These are phyloP conservation scores for Cynodonichthys magdalenae DNA, from an alignment of 2,797 vertebrate genomes.

Conservation along the genomic window DNA sequence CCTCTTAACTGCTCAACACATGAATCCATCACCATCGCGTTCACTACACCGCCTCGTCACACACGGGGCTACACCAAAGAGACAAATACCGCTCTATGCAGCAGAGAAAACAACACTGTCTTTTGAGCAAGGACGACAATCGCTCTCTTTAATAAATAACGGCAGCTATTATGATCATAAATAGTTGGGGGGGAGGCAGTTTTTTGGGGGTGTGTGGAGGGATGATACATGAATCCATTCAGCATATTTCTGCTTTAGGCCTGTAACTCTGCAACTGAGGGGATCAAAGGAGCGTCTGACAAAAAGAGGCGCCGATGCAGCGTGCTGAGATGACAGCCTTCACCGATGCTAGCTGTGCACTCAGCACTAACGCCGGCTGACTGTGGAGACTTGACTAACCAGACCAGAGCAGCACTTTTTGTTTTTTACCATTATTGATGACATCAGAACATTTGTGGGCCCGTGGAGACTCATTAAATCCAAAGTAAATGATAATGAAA, in stretches of 20 bases:
- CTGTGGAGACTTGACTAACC: conserved; percentile 63
- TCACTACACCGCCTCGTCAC: conserved; percentile 43
- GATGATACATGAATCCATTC: conserved; percentile 72
- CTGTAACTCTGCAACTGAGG: conserved; percentile 61
- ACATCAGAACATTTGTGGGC: conserved; percentile 56
- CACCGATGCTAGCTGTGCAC: conserved; percentile 59
- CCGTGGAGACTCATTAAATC: conserved; percentile 67
- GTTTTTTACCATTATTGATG: conserved; percentile 66
- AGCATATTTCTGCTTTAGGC: conserved; percentile 71
- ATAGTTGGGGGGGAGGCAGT: conserved; percentile 64
- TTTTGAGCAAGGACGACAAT: conserved; percentile 66
- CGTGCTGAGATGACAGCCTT: conserved; percentile 73
- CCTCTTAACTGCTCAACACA: conserved; percentile 52
- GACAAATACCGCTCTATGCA: conserved; percentile 65
- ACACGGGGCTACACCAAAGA: conserved; percentile 48
- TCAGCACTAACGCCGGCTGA: conserved; percentile 70
- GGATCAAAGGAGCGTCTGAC: conserved; percentile 74
- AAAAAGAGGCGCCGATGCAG: conserved; percentile 70
- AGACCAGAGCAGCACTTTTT: conserved; percentile 62
- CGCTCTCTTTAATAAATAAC: conserved; percentile 73
- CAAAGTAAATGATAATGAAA: conserved; percentile 56
- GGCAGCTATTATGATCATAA: conserved; percentile 68
- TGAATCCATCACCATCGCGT: conserved; percentile 74
- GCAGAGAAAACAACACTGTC: conserved; percentile 69
- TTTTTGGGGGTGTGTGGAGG: conserved; percentile 43